Base-by-base conservation (phyloP, 1,140 invertebrate species). In the Aphidius gifuensis region DNA sequence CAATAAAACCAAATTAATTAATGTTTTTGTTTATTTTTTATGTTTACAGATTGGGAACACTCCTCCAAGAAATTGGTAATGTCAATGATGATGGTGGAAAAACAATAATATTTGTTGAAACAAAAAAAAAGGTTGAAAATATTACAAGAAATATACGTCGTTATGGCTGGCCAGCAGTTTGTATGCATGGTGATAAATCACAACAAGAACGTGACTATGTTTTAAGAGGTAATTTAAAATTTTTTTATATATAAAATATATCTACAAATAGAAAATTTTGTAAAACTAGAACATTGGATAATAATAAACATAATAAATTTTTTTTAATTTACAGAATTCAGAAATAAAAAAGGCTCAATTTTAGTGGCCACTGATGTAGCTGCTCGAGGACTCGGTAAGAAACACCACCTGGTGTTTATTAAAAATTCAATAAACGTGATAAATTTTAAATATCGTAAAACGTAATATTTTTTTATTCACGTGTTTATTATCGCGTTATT, bases 351-450 rank as follows among this genome's bases (percentile, higher is more conserved):
- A 77, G 90, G 90, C 55, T 92, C 90, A 61, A 97, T 99, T 78
- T 83, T 99, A 68, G 92, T 99, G 66, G 97, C 97, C 73, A 99
- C 97, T 66, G 97, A 99, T 85, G 96, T 99, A 75, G 97, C 97
- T 66, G 96, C 96, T 65, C 87, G 97, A 78, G 97, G 97, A 76
- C 85, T 99, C 82, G 97, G 97, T 99, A 88, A 87, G 92, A 85
- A 66, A 64, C 58, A 61, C 23, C 21, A 42, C 40, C 2, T 53
- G 64, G 50, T 55, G 23, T 68, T 68, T 21, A 32, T 56, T 50
- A 43, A 48, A 32, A 32, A 32, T 32, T 32, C 23, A 32, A 32
- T 32, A 32, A 32, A 32, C 23, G 23, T 32, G 23, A 32, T 32
- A 32, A 32, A 32, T 32, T 32, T 32, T 32, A 32, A 32, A 32